These are phyloP conservation scores for Zaprionus lineosus DNA, from an alignment of 2,888 invertebrate species.

Conservation along the genomic window DNA sequence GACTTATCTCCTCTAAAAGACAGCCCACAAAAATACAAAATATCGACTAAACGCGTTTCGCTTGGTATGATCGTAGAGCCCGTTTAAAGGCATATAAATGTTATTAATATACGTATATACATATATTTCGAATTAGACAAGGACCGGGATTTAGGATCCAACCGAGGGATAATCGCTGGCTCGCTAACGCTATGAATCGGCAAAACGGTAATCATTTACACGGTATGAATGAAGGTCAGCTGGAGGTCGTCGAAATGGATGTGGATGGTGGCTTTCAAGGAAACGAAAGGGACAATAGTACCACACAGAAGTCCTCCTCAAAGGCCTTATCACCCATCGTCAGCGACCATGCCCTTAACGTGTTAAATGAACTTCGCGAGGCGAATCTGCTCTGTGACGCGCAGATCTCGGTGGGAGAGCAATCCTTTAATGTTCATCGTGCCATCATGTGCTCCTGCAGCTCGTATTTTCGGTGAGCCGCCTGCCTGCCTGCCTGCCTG, in stretches of 20 bases:
- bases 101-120: neutral
- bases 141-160: slow-evolving; percentile 54
- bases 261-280: slow-evolving; percentile 18
- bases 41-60: slow-evolving; percentile 52
- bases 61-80: slow-evolving; percentile 41
- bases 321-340: slow-evolving; percentile 84
- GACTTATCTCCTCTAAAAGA: slow-evolving; percentile 52
- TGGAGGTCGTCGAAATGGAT: slow-evolving; percentile 45
- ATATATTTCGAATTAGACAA: slow-evolving; percentile 30
- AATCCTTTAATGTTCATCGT: slow-evolving; percentile 93
- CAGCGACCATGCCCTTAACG: slow-evolving; percentile 92
- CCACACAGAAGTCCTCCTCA: slow-evolving; percentile 30
- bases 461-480: slow-evolving; percentile 91
- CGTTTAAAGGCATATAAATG: neutral
- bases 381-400: slow-evolving; percentile 94
- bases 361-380: slow-evolving; percentile 91
- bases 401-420: slow-evolving; percentile 91
- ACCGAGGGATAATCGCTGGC: slow-evolving; percentile 51
- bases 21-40: slow-evolving; percentile 49
- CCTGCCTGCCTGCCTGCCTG: too few species aligned
- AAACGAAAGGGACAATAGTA: slow-evolving; percentile 28
- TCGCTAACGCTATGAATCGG: slow-evolving; percentile 56
- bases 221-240: slow-evolving; percentile 59
- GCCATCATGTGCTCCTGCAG: slow-evolving; percentile 94
- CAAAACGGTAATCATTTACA: slow-evolving; percentile 56